A percentile compares a stretch with the other conserved stretches of the same genome.
Evolutionary conservation across 2,888 invertebrate species (phyloP).

Genomic region (Marronus borbonicus): DNA sequence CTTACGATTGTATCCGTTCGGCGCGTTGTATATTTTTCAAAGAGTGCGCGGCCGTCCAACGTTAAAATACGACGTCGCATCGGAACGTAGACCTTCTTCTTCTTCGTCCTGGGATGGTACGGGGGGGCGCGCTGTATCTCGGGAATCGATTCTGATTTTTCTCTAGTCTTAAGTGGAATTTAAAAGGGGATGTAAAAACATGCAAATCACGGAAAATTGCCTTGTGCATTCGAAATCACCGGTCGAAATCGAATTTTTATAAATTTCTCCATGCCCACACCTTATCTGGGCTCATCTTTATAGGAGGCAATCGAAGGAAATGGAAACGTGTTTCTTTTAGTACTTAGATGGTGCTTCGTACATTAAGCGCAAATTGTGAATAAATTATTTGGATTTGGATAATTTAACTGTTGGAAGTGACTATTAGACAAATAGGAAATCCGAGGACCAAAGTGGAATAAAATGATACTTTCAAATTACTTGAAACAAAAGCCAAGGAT

Average conservation of each 20-base stretch:
- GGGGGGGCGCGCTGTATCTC: not conserved
- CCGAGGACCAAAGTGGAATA: too few species aligned
- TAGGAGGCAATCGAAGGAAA: not conserved
- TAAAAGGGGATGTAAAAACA: slow-evolving; percentile 54
- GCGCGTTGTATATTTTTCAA: slow-evolving; percentile 39
- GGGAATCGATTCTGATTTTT: slow-evolving; percentile 49
- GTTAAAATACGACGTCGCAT: slow-evolving; percentile 32
- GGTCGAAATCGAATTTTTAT: slow-evolving; percentile 48
- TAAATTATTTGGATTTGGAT: too few species aligned
- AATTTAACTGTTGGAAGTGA: too few species aligned
- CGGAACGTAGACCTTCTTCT: not conserved
- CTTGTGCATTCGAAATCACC: slow-evolving; percentile 27
- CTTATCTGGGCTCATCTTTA: not conserved
- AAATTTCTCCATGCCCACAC: slow-evolving; percentile 22
- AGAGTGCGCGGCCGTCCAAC: slow-evolving; percentile 16
- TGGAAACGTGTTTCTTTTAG: too few species aligned
- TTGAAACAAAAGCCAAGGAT: too few species aligned
- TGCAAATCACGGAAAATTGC: slow-evolving; percentile 54
- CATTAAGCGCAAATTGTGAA: too few species aligned
- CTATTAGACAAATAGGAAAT: too few species aligned
- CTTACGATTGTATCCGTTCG: slow-evolving; percentile 37
- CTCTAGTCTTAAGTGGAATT: slow-evolving; percentile 52
- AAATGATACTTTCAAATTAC: too few species aligned
- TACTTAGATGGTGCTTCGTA: too few species aligned
- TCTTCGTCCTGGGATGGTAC: not conserved